Evolutionary conservation across 2,888 invertebrate genomes (phyloP).

Genomic region (Timandra comae): DNA sequence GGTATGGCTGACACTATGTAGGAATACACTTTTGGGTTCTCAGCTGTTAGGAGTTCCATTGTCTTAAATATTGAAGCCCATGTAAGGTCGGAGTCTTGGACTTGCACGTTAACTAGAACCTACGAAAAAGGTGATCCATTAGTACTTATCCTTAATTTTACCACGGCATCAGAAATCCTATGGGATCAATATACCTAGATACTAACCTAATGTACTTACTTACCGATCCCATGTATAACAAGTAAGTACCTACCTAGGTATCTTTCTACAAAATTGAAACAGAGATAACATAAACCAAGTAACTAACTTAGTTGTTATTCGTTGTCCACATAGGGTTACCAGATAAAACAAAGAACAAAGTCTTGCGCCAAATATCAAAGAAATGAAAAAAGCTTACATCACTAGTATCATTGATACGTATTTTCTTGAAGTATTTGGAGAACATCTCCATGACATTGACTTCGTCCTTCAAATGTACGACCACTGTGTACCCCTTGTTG

Average conservation of each 20-base stretch:
- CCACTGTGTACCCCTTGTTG: slow-evolving; percentile 51
- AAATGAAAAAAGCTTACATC: slow-evolving; percentile 32
- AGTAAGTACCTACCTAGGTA: not conserved
- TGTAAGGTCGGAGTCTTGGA: slow-evolving; percentile 39
- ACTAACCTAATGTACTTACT: not conserved
- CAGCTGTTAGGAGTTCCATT: slow-evolving; percentile 46
- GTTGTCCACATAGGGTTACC: too few relatives aligned
- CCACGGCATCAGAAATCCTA: not conserved
- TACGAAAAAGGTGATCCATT: too few relatives aligned
- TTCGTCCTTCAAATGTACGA: slow-evolving; percentile 55
- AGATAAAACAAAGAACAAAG: not conserved
- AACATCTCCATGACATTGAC: slow-evolving; percentile 43
- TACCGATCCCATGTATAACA: not conserved
- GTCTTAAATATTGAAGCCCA: slow-evolving; percentile 44
- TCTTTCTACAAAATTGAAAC: not conserved
- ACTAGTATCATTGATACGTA: slow-evolving; percentile 47
- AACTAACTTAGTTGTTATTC: too few relatives aligned
- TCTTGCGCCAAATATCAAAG: not conserved
- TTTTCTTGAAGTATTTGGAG: slow-evolving; percentile 33
- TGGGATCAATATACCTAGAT: not conserved
- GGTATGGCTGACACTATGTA: slow-evolving; percentile 53
- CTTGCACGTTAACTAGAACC: slow-evolving; percentile 60
- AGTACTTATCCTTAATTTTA: slow-evolving; percentile 5
- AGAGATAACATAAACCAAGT: not conserved
- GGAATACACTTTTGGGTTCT: slow-evolving; percentile 44